Base-by-base conservation (phyloP, 1,140 invertebrate species). In the Araneus ventricosus region DNA sequence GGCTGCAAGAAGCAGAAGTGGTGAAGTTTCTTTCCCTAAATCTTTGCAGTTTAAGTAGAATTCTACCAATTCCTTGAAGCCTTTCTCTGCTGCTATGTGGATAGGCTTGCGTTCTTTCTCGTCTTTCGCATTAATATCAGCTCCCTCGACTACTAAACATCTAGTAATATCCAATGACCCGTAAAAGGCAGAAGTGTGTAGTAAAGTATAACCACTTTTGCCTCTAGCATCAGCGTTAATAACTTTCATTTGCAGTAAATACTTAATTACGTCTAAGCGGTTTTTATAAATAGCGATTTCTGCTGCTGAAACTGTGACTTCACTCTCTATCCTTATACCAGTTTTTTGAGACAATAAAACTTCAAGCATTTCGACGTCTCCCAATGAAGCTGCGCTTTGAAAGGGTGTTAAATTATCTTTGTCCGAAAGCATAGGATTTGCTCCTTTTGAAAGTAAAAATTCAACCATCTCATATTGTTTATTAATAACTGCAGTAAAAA, bases 301-400 rank as follows among this genome's bases (percentile, higher is more conserved):
- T 45, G 41, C 24, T 7, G 24, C 24, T 0, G 63, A 67, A 5
- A 8, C 57, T 5, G n/a, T 91, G 3, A 82, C 14, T 10, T 82
- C 45, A 14, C 41, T 41, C 22, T 37, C 52, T 45, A 34, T 82
- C 20, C 20, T 27, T n/a, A 22, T 24, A 34, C 84, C 39, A 24
- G 75, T 75, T 22, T 45, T 39, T n/a, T 39, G 6, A 17, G n/a
- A 34, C 10, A 91, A 63, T 24, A 91, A 80, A 91, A 52, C 57
- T 41, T 79, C 52, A 37, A 82, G 41, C 2, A 91, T 20, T 14
- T 63, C 27, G 0, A 95, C 95, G 86, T 95, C 95, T 2, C 95
- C 95, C 63, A 94, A 93, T 27, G 80, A 90, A 6, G 94, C 94
- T 10, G 95, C 95, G 45, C 94, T 94, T 87, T 95, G 95, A 14